Conservation (phyloP, 2,888 invertebrate species). For the Calliphora vomitoria region DNA sequence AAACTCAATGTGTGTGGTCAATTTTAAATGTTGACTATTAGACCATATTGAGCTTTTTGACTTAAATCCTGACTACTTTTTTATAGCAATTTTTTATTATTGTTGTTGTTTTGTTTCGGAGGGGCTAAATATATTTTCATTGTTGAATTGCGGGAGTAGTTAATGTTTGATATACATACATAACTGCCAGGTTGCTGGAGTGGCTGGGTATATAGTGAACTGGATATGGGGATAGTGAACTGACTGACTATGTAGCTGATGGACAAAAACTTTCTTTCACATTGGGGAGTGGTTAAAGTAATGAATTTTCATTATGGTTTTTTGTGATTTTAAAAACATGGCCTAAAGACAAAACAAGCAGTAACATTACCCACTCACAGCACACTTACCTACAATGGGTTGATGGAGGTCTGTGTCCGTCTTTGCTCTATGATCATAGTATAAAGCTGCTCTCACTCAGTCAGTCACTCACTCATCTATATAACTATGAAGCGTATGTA, state of each 20-base stretch:
- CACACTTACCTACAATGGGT: background rate
- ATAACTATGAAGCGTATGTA: background rate
- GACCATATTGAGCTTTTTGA: slow-evolving; percentile 71
- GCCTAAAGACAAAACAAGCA: slow-evolving; percentile 71
- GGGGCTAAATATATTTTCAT: slow-evolving; percentile 49
- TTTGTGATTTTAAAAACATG: slow-evolving; percentile 62
- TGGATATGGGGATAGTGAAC: slow-evolving; percentile 25
- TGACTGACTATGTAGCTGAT: slow-evolving; percentile 35
- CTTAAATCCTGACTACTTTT: slow-evolving; percentile 63
- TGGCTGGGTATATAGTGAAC: slow-evolving; percentile 3
- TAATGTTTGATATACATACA: slow-evolving; percentile 52
- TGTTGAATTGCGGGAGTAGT: slow-evolving; percentile 73
- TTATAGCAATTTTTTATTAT: slow-evolving; percentile 26
- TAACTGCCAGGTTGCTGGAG: slow-evolving; percentile 44
- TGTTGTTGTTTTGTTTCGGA: slow-evolving; percentile 9
- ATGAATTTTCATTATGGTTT: slow-evolving; percentile 72
- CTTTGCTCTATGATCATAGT: slow-evolving; percentile 8
- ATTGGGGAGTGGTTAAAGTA: slow-evolving; percentile 72
- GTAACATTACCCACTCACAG: slow-evolving; percentile 16
- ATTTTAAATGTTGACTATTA: slow-evolving; percentile 73
- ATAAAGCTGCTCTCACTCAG: too few relatives aligned
- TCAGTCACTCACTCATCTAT: slow-evolving; percentile 1
- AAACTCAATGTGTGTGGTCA: slow-evolving; percentile 71
- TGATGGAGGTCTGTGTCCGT: slow-evolving; percentile 14
- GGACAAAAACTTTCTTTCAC: slow-evolving; percentile 55